Conservation (phyloP, 2,888 invertebrate species). For the Drosophila algonquin region DNA sequence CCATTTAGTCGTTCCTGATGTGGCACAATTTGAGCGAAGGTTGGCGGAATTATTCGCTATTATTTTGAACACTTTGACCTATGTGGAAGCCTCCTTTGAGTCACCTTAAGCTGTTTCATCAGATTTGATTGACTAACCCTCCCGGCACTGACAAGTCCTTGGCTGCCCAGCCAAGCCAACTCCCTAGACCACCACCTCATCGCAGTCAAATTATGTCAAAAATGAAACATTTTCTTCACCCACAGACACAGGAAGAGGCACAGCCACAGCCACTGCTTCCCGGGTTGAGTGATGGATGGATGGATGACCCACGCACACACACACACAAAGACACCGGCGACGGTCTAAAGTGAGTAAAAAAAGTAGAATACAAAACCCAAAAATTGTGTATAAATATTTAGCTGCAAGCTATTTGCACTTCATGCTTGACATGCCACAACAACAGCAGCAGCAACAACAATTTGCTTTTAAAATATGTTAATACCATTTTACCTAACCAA, state of each 20-base stretch:
- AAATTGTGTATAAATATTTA: slow-evolving; percentile 72
- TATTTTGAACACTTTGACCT: not conserved
- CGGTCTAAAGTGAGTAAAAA: slow-evolving; percentile 16
- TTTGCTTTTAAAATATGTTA: slow-evolving; percentile 74
- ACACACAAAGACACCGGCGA: slow-evolving; percentile 17
- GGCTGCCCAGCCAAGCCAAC: too few species aligned
- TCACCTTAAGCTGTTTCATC: not conserved
- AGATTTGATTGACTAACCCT: not conserved
- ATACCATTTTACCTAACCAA: slow-evolving; percentile 70
- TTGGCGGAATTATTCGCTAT: not conserved
- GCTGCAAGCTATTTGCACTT: slow-evolving; percentile 78
- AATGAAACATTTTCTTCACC: slow-evolving; percentile 27
- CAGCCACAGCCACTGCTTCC: not conserved
- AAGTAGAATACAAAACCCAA: slow-evolving; percentile 37
- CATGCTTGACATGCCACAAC: slow-evolving; percentile 72
- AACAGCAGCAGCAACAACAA: slow-evolving; percentile 37
- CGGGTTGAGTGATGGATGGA: slow-evolving; percentile 17
- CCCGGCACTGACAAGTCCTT: not conserved
- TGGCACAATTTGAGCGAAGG: not conserved
- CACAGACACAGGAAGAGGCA: slow-evolving; percentile 11
- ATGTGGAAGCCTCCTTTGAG: not conserved
- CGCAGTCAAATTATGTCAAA: slow-evolving; percentile 47
- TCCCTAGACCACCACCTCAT: slow-evolving; percentile 11
- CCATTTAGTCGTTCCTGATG: not conserved
- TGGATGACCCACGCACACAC: slow-evolving; percentile 34